phyloP scores from a whole-genome alignment of 2,797 vertebrate species.

The Thripadectes ignobilis region DNA sequence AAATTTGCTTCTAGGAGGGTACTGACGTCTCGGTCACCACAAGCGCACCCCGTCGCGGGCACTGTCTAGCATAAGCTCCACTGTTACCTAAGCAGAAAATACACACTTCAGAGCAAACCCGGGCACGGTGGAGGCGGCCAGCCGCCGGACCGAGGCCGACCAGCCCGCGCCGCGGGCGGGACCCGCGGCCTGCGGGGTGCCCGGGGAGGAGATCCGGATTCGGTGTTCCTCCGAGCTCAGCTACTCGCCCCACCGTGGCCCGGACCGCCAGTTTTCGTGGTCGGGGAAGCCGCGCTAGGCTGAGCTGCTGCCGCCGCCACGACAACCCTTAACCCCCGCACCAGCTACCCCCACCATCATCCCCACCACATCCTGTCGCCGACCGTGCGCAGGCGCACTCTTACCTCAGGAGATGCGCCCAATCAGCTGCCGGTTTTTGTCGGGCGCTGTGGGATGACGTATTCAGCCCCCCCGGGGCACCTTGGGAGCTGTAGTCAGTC shows the following conservation, averaged over 20 bases:
- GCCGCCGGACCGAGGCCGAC: fast-evolving
- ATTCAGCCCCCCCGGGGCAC: fast-evolving
- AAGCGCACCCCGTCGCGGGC: fast-evolving
- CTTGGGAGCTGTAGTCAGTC: neutral
- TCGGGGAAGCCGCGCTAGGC: fast-evolving
- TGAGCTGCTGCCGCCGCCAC: neutral
- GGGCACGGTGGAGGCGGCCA: fast-evolving
- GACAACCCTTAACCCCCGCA: fast-evolving
- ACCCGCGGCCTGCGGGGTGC: fast-evolving
- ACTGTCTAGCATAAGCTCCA: fast-evolving
- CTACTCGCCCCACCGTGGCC: no score
- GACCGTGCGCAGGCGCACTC: neutral
- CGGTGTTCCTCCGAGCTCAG: no score
- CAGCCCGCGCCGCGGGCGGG: no score
- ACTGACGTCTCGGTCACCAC: neutral
- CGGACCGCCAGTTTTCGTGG: no score
- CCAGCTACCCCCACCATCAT: fast-evolving
- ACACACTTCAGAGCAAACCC: no score
- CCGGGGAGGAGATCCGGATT: neutral
- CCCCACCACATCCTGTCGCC: fast-evolving
- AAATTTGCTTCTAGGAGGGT: no score
- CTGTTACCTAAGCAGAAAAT: neutral
- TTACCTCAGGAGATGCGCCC: fast-evolving
- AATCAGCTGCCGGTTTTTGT: neutral
- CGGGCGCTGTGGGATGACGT: neutral